These are phyloP conservation scores for Aphidius gifuensis DNA, from an alignment of 1,140 invertebrate species.

Conservation along the genomic window DNA sequence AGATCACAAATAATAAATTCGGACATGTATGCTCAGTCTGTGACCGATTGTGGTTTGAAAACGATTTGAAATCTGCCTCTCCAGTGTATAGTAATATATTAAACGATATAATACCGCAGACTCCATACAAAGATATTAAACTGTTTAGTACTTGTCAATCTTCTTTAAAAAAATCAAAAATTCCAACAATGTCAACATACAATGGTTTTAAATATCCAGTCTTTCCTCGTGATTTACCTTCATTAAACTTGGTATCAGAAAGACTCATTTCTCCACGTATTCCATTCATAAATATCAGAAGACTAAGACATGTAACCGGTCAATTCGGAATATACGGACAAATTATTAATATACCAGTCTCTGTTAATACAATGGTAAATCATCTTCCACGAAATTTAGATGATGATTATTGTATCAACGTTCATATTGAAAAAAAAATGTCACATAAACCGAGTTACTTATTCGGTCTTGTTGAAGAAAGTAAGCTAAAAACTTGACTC, in stretches of 20 bases:
- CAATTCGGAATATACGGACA: no score
- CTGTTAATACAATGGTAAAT: conserved; percentile 43
- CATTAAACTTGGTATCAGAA: conserved; percentile 41
- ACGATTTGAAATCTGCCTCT: conserved; percentile 26
- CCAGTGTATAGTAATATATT: conserved; percentile 10
- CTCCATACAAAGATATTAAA: conserved; percentile 22
- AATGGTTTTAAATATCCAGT: conserved; percentile 31
- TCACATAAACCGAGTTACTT: conserved; percentile 34
- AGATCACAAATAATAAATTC: conserved; percentile 27
- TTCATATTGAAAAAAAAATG: conserved; percentile 30
- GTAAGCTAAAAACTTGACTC: conserved; percentile 25
- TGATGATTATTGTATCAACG: conserved; percentile 41
- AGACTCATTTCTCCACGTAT: conserved; percentile 44
- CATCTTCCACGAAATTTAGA: conserved; percentile 39
- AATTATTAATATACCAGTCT: no score
- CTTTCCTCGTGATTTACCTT: conserved; percentile 23
- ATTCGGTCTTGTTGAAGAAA: conserved; percentile 24
- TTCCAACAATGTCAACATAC: conserved; percentile 26
- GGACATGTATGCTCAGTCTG: conserved; percentile 27
- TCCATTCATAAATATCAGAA: no score
- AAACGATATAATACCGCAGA: neutral
- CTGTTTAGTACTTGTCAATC: conserved; percentile 27
- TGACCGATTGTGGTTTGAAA: conserved; percentile 33
- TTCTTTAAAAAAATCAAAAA: conserved; percentile 22
- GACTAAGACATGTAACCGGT: no score